These are phyloP conservation scores for Stegostoma tigrinum DNA, from an alignment of 2,113 vertebrate genomes.

Conservation along the genomic window DNA sequence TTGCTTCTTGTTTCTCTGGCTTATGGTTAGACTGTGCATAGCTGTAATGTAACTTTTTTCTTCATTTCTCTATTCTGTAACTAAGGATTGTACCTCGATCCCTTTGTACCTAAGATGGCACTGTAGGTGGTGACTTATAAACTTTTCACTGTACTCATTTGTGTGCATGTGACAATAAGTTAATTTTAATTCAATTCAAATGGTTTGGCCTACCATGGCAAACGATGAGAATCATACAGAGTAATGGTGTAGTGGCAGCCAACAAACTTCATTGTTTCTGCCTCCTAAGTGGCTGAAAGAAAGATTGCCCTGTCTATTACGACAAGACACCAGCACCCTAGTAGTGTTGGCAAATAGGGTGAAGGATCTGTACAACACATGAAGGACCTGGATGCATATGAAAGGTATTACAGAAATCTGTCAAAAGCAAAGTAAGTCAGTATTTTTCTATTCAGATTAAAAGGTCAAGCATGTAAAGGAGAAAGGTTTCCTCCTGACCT, in stretches of 20 bases:
- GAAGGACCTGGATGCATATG: background rate
- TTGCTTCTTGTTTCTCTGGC: too few species aligned
- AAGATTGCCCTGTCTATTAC: background rate
- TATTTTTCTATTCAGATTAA: background rate
- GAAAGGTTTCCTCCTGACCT: background rate
- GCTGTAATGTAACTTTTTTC: too few species aligned
- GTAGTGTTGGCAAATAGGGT: background rate
- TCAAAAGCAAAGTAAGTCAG: background rate
- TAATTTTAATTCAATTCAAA: background rate
- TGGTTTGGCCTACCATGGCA: background rate
- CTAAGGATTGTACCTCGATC: too few species aligned
- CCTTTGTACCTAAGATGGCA: too few species aligned
- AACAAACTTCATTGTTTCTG: background rate
- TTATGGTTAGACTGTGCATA: too few species aligned
- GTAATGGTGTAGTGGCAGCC: background rate
- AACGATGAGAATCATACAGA: background rate
- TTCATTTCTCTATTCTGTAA: too few species aligned
- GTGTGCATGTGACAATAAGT: too few species aligned
- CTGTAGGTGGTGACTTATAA: too few species aligned
- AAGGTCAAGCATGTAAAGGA: background rate
- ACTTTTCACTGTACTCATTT: too few species aligned
- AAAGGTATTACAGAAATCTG: background rate
- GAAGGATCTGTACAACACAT: background rate
- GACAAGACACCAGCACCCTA: background rate
- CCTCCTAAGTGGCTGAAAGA: background rate